Evolutionary conservation across 2,797 vertebrate species (phyloP).

Genomic region (Tinamus major): DNA sequence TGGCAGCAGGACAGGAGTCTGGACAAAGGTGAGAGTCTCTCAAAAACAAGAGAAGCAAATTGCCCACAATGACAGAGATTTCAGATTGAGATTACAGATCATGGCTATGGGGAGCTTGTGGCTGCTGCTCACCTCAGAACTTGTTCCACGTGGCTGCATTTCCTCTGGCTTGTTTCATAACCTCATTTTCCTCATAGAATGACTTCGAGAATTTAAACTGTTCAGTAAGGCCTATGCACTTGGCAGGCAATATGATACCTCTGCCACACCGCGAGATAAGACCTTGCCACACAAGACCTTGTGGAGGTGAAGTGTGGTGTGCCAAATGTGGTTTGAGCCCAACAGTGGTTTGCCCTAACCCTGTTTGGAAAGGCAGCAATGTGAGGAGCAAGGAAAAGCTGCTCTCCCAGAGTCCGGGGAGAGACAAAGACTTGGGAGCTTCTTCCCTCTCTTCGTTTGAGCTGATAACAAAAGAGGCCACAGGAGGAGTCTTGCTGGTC

Average conservation of each 20-base stretch:
- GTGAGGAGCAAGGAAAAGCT: not conserved
- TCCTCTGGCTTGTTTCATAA: not conserved
- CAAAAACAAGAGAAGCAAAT: accelerated
- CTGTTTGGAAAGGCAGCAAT: not conserved
- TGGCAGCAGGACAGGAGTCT: accelerated
- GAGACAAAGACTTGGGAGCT: not conserved
- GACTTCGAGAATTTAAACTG: accelerated
- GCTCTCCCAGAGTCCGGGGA: accelerated
- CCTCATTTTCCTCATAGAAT: not conserved
- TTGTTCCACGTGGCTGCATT: accelerated
- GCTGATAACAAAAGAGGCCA: not conserved
- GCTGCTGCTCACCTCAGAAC: accelerated
- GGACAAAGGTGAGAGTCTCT: not conserved
- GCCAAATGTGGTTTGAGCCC: too few species aligned
- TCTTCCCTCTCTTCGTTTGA: not conserved
- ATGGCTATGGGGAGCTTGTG: not conserved
- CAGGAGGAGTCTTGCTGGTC: accelerated
- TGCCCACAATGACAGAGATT: not conserved
- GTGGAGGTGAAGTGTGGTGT: accelerated
- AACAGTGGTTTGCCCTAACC: accelerated
- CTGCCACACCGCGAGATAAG: too few species aligned
- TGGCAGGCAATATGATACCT: not conserved
- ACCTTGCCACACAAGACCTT: accelerated
- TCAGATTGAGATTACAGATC: not conserved
- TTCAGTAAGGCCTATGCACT: too few species aligned